Percentiles rank a stretch among this genome's conserved stretches.
These are phyloP conservation scores for Danaus chrysippus DNA, from an alignment of 2,888 invertebrate species.

Conservation along the genomic window DNA sequence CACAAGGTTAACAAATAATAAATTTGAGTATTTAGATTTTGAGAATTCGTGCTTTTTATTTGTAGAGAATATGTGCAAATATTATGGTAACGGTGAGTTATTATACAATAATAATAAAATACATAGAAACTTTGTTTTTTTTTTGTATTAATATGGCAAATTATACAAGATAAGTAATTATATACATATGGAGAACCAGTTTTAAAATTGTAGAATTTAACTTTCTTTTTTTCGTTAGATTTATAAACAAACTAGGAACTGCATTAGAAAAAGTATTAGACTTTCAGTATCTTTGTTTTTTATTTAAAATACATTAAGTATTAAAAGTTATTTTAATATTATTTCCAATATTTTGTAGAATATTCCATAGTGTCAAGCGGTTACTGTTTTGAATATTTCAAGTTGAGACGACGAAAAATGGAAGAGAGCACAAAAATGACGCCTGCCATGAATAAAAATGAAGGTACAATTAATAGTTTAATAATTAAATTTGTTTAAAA, in stretches of 20 bases:
- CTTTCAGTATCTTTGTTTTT: too few species aligned
- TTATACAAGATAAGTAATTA: too few species aligned
- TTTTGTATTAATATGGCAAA: too few species aligned
- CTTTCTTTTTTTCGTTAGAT: too few species aligned
- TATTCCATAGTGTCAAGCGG: constrained; percentile 39
- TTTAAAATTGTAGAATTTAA: too few species aligned
- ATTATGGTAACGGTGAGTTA: constrained; percentile 48
- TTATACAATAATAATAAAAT: neutral
- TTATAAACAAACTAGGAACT: too few species aligned
- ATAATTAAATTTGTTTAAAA: neutral
- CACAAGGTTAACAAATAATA: constrained; percentile 32
- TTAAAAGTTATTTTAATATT: neutral
- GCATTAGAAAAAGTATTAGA: too few species aligned
- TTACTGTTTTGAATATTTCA: constrained; percentile 37
- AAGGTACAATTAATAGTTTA: neutral
- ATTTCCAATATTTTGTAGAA: constrained; percentile 37
- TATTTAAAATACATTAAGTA: neutral
- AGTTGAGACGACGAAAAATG: constrained; percentile 32
- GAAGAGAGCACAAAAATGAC: constrained; percentile 8
- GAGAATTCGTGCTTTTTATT: constrained; percentile 53
- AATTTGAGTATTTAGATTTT: constrained; percentile 43
- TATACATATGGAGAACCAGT: too few species aligned
- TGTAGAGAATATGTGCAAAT: constrained; percentile 55
- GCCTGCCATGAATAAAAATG: neutral
- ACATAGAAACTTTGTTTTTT: too few species aligned